phyloP scores from a whole-genome alignment of 2,113 vertebrate species.

The Budorcas taxicolor region DNA sequence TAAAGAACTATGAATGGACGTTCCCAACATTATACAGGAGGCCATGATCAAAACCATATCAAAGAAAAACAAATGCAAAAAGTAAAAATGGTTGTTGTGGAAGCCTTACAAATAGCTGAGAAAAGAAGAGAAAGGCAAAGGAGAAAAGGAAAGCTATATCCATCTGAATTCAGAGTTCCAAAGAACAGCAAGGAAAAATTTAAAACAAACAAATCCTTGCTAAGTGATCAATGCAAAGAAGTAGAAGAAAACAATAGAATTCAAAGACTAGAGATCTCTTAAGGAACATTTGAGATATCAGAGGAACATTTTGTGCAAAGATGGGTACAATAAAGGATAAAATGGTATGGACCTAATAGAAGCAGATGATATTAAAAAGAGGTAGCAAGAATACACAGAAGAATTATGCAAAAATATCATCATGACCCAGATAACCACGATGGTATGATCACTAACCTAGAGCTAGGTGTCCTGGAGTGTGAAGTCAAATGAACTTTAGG shows the following conservation, averaged over 20 bases:
- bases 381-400: neutral
- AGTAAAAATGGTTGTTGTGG: neutral
- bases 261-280: neutral
- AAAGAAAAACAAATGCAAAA: neutral
- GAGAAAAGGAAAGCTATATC: neutral
- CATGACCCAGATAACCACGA: neutral
- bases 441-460: neutral
- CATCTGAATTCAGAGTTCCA: neutral
- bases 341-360: neutral
- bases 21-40: neutral
- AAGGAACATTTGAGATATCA: neutral
- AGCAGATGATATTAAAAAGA: neutral
- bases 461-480: neutral
- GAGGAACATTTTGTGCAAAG: neutral
- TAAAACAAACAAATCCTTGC: neutral
- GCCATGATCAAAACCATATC: neutral
- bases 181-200: neutral
- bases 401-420: neutral
- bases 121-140: neutral
- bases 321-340: neutral
- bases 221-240: neutral
- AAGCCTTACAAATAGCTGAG: neutral
- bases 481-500: neutral
- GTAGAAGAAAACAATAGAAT: neutral
- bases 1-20: neutral